Base-by-base conservation (phyloP, 2,888 invertebrate species). In the Limenitis camilla region DNA sequence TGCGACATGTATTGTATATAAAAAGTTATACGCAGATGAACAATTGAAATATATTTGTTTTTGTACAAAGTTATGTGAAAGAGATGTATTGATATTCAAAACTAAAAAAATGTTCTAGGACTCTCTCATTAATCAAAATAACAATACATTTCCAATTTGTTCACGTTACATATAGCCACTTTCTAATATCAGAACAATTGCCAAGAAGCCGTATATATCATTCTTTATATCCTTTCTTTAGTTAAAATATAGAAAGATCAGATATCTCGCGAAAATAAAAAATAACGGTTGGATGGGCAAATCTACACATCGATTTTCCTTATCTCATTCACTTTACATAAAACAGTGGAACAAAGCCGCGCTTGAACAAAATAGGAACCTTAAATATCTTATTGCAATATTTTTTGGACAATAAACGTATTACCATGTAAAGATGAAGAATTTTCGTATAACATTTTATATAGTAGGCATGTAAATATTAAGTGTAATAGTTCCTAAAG, bases 281-380 rank as follows among this genome's bases (percentile, higher is more conserved):
- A 46, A 50, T 35, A 46, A 50, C 49, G 42, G 42, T 29, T 46
- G 53, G 46, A 46, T 38, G 42, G 50, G 42, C 50, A 50, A 54
- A 54, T 54, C 39, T 42, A 42, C 42, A 54, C 46, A 54, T 54
- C 43, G 50, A 50, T 54, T 54, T 47, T 54, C 50, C 42, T 46
- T 54, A 50, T 54, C 50, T 49, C 39, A 49, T 46, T 41, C 46
- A 50, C 45, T 54, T 54, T 50, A 35, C 53, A 50, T 54, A 49
- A 45, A 46, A 33, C 35, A 29, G 39, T 27, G 10, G 44, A 43
- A 39, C 39, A 28, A 35, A 45, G n/a, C 33, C 1, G 30, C 38
- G 5, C 11, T 3, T 38, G 6, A n/a, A 11, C 4, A 29, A 5
- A 19, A 30, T 30, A 45, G 11, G 19, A 29, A 30, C 29, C 38